A percentile compares a stretch with the other conserved stretches of the same genome.
phyloP scores from a whole-genome alignment of 2,797 vertebrate genomes.

The Microctenopoma lineatum region DNA sequence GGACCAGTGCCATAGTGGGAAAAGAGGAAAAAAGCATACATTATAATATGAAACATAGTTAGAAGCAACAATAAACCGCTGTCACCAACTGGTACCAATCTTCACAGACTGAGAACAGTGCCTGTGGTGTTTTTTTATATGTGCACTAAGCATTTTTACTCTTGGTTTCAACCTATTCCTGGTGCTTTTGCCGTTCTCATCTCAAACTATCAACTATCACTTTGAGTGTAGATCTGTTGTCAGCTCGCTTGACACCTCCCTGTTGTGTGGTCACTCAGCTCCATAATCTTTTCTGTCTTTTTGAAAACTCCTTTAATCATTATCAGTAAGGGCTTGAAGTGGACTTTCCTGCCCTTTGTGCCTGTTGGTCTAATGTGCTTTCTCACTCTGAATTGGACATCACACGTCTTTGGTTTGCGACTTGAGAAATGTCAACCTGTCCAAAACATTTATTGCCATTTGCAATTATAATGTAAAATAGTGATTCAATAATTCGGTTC shows the following conservation, averaged over 20 bases:
- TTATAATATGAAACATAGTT: background rate
- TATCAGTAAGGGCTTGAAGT: background rate
- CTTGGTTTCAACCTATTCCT: no score
- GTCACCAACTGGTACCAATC: background rate
- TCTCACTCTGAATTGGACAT: background rate
- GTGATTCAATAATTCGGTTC: background rate
- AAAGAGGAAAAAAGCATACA: background rate
- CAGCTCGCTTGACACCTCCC: background rate
- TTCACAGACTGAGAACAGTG: no score
- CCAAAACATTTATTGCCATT: slow-evolving; percentile 14
- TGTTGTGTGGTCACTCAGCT: background rate
- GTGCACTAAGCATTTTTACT: no score
- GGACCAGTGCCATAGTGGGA: slow-evolving; percentile 3
- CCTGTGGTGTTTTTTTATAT: no score
- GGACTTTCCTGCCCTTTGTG: background rate
- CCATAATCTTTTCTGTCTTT: background rate
- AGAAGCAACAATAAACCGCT: background rate
- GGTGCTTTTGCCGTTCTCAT: no score
- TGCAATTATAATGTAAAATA: slow-evolving; percentile 33
- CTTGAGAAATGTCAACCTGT: slow-evolving; percentile 21
- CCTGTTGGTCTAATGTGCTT: background rate
- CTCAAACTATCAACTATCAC: background rate
- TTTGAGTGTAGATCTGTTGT: background rate
- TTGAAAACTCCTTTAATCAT: background rate
- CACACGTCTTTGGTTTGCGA: background rate